A percentile compares a stretch with the other conserved stretches of the same genome.
Evolutionary conservation across 2,888 invertebrate genomes (phyloP).

Genomic region (Litoditis marina): DNA sequence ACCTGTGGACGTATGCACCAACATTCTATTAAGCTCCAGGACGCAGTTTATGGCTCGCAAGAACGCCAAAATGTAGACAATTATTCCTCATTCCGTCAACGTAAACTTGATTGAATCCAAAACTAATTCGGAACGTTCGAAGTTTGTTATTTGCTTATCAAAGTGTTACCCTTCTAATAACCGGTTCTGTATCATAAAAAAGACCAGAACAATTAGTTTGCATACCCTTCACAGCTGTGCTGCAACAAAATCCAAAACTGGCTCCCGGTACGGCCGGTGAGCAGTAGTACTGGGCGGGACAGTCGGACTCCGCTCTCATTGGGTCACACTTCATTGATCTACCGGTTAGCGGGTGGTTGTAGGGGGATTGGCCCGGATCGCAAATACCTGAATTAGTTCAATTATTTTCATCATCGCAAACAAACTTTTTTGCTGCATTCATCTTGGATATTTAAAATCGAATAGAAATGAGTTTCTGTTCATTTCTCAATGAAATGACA

Average conservation of each 20-base stretch:
- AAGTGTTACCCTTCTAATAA: too few relatives aligned
- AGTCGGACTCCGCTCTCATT: constrained; percentile 22
- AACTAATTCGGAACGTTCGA: too few relatives aligned
- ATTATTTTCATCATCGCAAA: too few relatives aligned
- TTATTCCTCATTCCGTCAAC: too few relatives aligned
- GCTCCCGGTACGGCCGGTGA: constrained; percentile 40
- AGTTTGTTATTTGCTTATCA: too few relatives aligned
- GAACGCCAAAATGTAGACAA: too few relatives aligned
- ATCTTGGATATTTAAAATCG: neutral
- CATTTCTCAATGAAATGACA: neutral
- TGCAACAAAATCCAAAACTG: constrained; percentile 38
- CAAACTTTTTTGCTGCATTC: neutral
- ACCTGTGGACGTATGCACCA: too few relatives aligned
- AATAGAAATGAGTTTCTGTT: neutral
- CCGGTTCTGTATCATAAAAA: too few relatives aligned
- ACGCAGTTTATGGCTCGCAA: too few relatives aligned
- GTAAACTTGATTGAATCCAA: too few relatives aligned
- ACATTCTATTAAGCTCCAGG: too few relatives aligned
- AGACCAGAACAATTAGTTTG: neutral
- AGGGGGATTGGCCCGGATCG: constrained; percentile 34
- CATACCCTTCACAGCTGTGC: constrained; percentile 20
- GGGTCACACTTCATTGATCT: constrained; percentile 40
- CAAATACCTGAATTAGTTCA: constrained; percentile 32
- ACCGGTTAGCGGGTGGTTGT: constrained; percentile 31
- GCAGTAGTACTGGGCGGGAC: constrained; percentile 33